phyloP scores from a whole-genome alignment of 2,888 invertebrate genomes.

The Lordiphosa fenestrarum region DNA sequence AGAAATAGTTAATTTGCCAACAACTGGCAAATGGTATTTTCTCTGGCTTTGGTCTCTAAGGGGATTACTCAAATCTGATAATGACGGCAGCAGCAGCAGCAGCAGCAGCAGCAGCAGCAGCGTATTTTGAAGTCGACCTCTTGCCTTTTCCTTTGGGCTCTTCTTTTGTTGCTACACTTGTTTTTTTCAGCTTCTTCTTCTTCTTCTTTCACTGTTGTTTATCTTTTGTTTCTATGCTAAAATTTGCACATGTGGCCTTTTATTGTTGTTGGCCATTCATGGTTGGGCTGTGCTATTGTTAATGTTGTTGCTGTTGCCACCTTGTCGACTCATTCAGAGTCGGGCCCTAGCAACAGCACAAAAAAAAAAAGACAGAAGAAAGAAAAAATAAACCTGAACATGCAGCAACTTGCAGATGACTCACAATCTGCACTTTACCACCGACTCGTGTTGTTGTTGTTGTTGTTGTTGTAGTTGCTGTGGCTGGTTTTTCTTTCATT shows the following conservation, averaged over 20 bases:
- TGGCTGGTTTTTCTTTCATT: slow-evolving; percentile 32
- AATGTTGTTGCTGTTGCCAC: slow-evolving; percentile 30
- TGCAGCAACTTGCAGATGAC: slow-evolving; percentile 58
- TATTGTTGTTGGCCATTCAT: slow-evolving; percentile 25
- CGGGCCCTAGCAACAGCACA: slow-evolving; percentile 17
- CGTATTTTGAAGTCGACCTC: slow-evolving; percentile 6
- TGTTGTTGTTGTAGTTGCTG: slow-evolving; percentile 24
- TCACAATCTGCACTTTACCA: slow-evolving; percentile 53
- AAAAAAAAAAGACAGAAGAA: slow-evolving; percentile 1
- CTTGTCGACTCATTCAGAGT: slow-evolving; percentile 38
- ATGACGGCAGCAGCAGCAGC: slow-evolving; percentile 13
- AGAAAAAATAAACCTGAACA: slow-evolving; percentile 13
- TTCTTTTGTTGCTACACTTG: slow-evolving; percentile 56
- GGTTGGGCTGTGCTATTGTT: slow-evolving; percentile 17
- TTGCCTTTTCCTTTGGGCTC: slow-evolving; percentile 26
- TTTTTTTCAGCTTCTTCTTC: slow-evolving; percentile 17
- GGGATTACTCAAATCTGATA: slow-evolving; percentile 26
- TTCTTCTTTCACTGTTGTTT: slow-evolving; percentile 25
- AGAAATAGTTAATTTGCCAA: slow-evolving; percentile 13
- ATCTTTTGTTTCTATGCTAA: slow-evolving; percentile 70
- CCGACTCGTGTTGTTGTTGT: slow-evolving; percentile 32
- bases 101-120: too few species aligned
- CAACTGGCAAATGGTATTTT: slow-evolving; percentile 27
- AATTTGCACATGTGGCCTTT: slow-evolving; percentile 68
- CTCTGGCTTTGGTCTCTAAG: slow-evolving; percentile 9